Evolutionary conservation across 2,888 invertebrate genomes (phyloP).

Genomic region (Cheilosia impressa): DNA sequence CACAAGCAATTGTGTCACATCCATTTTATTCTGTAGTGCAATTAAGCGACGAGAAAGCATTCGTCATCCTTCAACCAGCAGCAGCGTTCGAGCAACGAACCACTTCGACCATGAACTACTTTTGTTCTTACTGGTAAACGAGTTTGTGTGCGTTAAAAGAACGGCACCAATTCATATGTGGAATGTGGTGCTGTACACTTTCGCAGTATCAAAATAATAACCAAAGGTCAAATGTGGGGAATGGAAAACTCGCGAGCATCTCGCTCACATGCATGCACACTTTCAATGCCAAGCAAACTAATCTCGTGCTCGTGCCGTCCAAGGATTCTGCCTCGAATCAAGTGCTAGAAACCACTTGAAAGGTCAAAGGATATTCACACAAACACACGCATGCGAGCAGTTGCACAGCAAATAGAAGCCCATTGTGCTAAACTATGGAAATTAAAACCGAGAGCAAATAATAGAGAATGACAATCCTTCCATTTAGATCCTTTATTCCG

Average conservation of each 20-base stretch:
- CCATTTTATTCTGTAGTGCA: constrained; percentile 38
- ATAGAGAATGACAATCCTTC: constrained; percentile 54
- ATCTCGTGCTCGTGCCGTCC: constrained; percentile 23
- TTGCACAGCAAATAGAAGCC: constrained; percentile 17
- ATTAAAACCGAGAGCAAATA: constrained; percentile 62
- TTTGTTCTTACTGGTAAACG: constrained; percentile 50
- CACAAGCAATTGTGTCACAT: constrained; percentile 65
- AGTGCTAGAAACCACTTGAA: constrained; percentile 65
- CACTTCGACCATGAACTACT: constrained; percentile 68
- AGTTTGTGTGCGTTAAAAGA: constrained; percentile 43
- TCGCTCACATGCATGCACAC: constrained; percentile 43
- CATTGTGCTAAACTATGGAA: constrained; percentile 38
- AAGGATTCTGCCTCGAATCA: constrained; percentile 60
- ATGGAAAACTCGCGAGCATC: constrained; percentile 46
- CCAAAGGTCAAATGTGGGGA: constrained; percentile 59
- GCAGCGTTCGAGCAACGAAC: constrained; percentile 58
- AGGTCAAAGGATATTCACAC: constrained; percentile 62
- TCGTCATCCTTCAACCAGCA: constrained; percentile 59
- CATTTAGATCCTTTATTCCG: constrained; percentile 52
- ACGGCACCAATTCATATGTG: constrained; percentile 49
- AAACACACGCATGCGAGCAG: constrained; percentile 13
- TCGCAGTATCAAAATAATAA: constrained; percentile 51
- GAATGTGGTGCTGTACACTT: constrained; percentile 31
- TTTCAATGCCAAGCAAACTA: constrained; percentile 66
- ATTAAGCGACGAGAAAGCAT: constrained; percentile 43